Evolutionary conservation across 2,113 vertebrate species (phyloP).

Genomic region (Gambusia holbrooki): DNA sequence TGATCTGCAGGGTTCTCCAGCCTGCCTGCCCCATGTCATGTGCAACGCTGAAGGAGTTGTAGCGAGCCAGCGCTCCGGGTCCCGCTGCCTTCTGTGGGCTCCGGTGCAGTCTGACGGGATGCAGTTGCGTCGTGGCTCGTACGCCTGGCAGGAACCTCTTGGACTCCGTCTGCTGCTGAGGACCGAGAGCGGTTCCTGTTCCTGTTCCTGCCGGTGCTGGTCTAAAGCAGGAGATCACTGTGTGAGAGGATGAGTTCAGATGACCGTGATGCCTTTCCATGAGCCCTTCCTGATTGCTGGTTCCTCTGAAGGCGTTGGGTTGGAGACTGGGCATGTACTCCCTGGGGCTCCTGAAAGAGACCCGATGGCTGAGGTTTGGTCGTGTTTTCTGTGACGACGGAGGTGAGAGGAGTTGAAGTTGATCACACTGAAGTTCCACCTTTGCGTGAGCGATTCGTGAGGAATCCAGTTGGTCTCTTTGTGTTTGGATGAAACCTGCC

Average conservation of each 20-base stretch:
- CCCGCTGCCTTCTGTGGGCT: conserved; percentile 19
- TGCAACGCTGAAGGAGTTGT: conserved; percentile 32
- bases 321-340: conserved; percentile 1
- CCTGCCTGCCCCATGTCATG: not conserved
- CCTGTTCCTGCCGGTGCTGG: not conserved
- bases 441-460: conserved; percentile 13
- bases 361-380: not conserved
- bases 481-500: not conserved
- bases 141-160: not conserved
- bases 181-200: not conserved
- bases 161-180: conserved; percentile 5
- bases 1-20: conserved; percentile 21
- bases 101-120: conserved; percentile 36
- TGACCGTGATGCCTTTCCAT: not conserved
- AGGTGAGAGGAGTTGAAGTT: conserved; percentile 6
- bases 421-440: conserved; percentile 7
- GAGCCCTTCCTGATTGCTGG: conserved; percentile 6
- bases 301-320: not conserved
- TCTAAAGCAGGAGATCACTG: not conserved
- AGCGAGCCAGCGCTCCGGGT: conserved; percentile 2
- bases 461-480: conserved; percentile 8
- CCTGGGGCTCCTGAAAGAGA: not conserved
- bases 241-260: not conserved
- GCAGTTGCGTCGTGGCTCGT: not conserved
- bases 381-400: conserved; percentile 15